Base-by-base conservation (phyloP, 2,888 invertebrate genomes). In the Noctua janthe region DNA sequence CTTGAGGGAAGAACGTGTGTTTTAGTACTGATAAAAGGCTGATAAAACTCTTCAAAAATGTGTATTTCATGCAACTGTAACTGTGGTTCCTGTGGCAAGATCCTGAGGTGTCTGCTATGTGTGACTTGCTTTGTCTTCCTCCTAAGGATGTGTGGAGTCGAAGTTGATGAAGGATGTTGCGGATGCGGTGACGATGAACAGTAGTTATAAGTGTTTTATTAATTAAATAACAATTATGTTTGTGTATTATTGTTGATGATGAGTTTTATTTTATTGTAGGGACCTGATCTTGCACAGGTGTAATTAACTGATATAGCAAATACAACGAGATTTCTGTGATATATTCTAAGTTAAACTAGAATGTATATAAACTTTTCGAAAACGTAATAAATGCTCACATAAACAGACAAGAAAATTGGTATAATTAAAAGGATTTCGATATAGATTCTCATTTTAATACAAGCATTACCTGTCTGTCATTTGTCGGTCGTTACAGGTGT, bases 141-240 rank as follows among this genome's bases (percentile, higher is more conserved):
- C 2, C 81, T 95, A 54, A 94, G 91, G 78, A 91, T 95, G 94
- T 96, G 96, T 70, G 96, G 96, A 0, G 92, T 95, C 0, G 96
- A 96, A 73, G 91, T 95, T 0, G 94, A 94, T 13, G 95, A 94
- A 3, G 92, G 92, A 1, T 95, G 95, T 83, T 95, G 95, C 6
- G 82, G 90, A 1, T 91, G 90, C 0, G 93, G 87, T 0, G 93
- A 82, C 0, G 92, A 91, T 8, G 83, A 70, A 64, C 74, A 70
- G 71, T 76, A 70, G 54, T 59, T 66, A 69, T 78, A 83, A 70
- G 70, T 64, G 51, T 62, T n/a, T 49, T 66, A 39, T 39, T 76
- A 47, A 43, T 59, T 76, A 77, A 76, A 81, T 71, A 76, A 84
- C 73, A 3, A 72, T 59, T 66, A 69, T 78, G 13, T 69, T 72